Conservation (phyloP, 2,113 vertebrate genomes). For the Craseonycteris thonglongyai region DNA sequence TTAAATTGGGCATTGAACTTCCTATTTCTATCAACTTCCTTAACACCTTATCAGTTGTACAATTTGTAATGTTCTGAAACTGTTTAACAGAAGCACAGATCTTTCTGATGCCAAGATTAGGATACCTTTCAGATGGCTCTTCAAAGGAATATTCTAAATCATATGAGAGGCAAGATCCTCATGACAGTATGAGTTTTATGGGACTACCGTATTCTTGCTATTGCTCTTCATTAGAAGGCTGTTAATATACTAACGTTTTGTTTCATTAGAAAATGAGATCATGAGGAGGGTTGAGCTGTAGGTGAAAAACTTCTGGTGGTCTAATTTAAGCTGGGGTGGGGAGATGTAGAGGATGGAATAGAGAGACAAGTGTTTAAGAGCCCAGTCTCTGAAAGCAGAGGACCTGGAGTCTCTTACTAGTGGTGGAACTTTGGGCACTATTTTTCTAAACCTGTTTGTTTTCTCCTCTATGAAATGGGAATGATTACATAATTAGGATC, state of each 20-base stretch:
- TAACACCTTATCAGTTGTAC: background rate
- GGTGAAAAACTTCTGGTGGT: background rate
- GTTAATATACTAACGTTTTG: background rate
- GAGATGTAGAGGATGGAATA: background rate
- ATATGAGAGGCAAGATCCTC: background rate
- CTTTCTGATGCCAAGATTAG: background rate
- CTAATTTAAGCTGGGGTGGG: background rate
- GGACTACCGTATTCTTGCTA: background rate
- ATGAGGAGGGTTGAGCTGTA: background rate
- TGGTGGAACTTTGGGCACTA: background rate
- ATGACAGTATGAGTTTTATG: background rate
- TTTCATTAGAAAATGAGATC: background rate
- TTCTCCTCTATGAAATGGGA: background rate
- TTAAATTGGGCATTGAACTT: background rate
- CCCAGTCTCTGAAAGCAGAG: background rate
- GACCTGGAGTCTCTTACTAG: background rate
- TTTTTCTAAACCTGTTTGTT: background rate
- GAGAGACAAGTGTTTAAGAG: background rate
- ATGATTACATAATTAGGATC: background rate
- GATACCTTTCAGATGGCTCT: background rate
- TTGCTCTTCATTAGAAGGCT: background rate
- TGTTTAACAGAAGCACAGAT: background rate
- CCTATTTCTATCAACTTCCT: background rate
- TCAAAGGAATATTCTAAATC: background rate
- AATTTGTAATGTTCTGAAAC: background rate